phyloP scores from a whole-genome alignment of 2,113 vertebrate species.

The Podarcis raffonei region DNA sequence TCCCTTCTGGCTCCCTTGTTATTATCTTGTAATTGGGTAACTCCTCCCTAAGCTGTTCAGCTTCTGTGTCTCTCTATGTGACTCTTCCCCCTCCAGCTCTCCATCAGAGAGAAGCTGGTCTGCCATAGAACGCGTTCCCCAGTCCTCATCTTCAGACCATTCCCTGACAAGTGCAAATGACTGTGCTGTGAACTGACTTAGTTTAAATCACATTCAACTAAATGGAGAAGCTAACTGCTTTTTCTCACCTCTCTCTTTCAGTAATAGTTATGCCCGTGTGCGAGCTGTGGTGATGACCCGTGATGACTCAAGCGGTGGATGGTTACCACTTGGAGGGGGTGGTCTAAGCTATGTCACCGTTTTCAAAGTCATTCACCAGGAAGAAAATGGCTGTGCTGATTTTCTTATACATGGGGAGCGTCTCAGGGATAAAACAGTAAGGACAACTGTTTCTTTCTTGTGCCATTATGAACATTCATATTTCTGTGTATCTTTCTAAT shows the following conservation, averaged over 20 bases:
- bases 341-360: constrained; percentile 97
- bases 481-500: not conserved
- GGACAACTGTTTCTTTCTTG: constrained; percentile 38
- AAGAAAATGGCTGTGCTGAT: constrained; percentile 89
- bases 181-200: not conserved
- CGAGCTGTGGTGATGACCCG: constrained; percentile 99
- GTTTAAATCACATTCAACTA: not conserved
- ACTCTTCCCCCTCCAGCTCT: not conserved
- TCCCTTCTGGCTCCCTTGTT: too few relatives aligned
- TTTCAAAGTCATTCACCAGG: constrained; percentile 91
- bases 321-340: constrained; percentile 94
- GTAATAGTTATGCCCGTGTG: constrained; percentile 97
- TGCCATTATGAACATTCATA: constrained; percentile 5
- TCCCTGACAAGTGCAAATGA: not conserved
- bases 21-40: too few relatives aligned
- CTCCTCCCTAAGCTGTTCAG: too few relatives aligned
- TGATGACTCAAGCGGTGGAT: constrained; percentile 99
- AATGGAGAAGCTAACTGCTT: not conserved
- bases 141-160: too few relatives aligned
- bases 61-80: too few relatives aligned
- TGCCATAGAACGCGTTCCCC: too few relatives aligned
- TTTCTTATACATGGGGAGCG: constrained; percentile 98
- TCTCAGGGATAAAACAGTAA: constrained; percentile 99
- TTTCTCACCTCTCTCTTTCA: constrained; percentile 76
- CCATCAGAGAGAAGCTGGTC: too few relatives aligned